Conservation (phyloP, 2,888 invertebrate genomes). For the Elegia similella region DNA sequence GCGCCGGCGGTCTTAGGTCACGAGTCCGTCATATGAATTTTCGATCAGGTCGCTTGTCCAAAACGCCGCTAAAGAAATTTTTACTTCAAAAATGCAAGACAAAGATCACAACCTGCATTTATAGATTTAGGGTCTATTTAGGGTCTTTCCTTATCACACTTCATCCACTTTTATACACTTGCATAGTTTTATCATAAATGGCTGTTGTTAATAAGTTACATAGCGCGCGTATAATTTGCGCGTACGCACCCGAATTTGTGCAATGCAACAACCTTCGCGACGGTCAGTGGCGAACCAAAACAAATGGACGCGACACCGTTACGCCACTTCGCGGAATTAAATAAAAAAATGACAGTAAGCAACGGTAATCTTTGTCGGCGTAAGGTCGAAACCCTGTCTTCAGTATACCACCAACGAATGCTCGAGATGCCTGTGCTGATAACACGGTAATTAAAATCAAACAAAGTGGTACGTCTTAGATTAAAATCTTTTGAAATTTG, state of each 20-base stretch:
- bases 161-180: neutral
- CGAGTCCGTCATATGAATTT: too few relatives aligned
- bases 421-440: conserved; percentile 42
- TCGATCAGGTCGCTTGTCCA: too few relatives aligned
- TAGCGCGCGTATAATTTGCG: too few relatives aligned
- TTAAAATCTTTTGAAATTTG: neutral
- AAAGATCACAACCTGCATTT: too few relatives aligned
- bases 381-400: conserved; percentile 57
- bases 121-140: too few relatives aligned
- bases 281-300: conserved; percentile 62
- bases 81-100: too few relatives aligned
- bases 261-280: conserved; percentile 35
- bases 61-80: too few relatives aligned
- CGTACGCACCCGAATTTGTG: conserved; percentile 31
- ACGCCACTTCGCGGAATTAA: conserved; percentile 75
- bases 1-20: too few relatives aligned
- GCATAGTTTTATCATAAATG: neutral
- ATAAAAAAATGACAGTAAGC: conserved; percentile 63
- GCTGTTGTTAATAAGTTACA: conserved; percentile 26
- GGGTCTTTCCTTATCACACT: neutral
- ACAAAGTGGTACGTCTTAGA: conserved; percentile 32
- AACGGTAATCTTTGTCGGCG: conserved; percentile 73
- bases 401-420: conserved; percentile 47
- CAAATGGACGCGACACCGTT: conserved; percentile 77
- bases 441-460: conserved; percentile 55